Percentiles rank a stretch among this genome's conserved stretches.
Conservation (phyloP, 2,888 invertebrate species). For the Eurois occulta region DNA sequence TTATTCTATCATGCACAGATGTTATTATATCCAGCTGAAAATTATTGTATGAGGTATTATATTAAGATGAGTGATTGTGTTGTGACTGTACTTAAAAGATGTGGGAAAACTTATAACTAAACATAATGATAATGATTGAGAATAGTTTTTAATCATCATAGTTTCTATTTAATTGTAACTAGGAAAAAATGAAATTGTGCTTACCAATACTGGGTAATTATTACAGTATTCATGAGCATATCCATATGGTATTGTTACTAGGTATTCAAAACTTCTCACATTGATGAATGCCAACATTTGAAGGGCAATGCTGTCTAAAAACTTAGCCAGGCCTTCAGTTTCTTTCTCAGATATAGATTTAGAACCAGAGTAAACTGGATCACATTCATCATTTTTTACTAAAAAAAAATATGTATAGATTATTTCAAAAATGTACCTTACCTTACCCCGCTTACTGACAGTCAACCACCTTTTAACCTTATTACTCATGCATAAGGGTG, state of each 20-base stretch:
- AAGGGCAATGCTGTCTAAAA: slow-evolving; percentile 77
- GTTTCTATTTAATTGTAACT: not conserved
- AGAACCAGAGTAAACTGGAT: slow-evolving; percentile 77
- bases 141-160: not conserved
- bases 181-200: slow-evolving; percentile 36
- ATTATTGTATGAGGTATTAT: not conserved
- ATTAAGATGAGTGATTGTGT: not conserved
- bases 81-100: not conserved
- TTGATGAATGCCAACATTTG: slow-evolving; percentile 82
- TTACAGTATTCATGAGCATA: slow-evolving; percentile 66
- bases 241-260: slow-evolving; percentile 82
- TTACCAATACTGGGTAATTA: slow-evolving; percentile 82
- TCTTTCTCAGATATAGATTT: slow-evolving; percentile 81
- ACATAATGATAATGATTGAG: not conserved
- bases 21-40: slow-evolving; percentile 81
- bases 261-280: slow-evolving; percentile 79
- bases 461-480: not conserved
- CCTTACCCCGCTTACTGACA: not conserved
- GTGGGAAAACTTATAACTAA: not conserved
- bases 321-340: slow-evolving; percentile 75
- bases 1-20: slow-evolving; percentile 72
- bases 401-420: not conserved
- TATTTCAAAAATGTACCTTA: not conserved
- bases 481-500: not conserved
- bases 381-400: slow-evolving; percentile 75